Evolutionary conservation across 2,797 vertebrate genomes (phyloP), one percentile per base, ranked within the genome.

Genomic region (Serranus cabrilla): DNA sequence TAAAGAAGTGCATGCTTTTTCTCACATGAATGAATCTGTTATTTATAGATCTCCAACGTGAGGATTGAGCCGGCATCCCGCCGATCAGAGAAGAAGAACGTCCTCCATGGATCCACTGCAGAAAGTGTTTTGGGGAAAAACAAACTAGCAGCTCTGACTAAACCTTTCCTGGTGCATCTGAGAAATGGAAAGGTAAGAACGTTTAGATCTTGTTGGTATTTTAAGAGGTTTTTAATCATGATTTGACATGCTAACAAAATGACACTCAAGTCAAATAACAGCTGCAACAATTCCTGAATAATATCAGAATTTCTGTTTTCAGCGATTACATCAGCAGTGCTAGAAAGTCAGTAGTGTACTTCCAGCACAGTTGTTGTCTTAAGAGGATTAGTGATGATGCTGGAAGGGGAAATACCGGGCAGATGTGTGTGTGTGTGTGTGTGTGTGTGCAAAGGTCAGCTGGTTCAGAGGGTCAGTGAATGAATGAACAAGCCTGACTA

Each of bases 181-280:
- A 93, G 85, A 62, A 96, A 94, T 75, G 98, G 98, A 87, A 99
- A 99, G 95, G 98, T 99, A 95, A 94, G 88, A 71, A 21, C 64
- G 27, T 31, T 31, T 31, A 31, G 6, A 3, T 3, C 27, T 31
- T 31, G 3, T 31, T 31, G 27, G 3, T 31, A 31, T 34, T 7
- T 23, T 11, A 23, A 23, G 12, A 1, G 46, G 11, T 37, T 25
- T 52, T 27, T 31, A 45, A 52, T 27, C 65, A 18, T 23, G 21
- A 27, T 25, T 18, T 4, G 10, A 14, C 34, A 27, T 25, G 25
- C 7, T 58, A 3, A 11, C 34, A 12, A 40, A 58, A 55, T 37
- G n/a, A 63, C 20, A 58, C 1, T 59, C 2, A 7, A 68, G 46
- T 20, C 12, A 16, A 23, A 7, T 1, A 66, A 43, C 7, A 50